These are phyloP conservation scores for Aleiodes sp. DNA, from an alignment of 1,140 invertebrate species.

Conservation along the genomic window DNA sequence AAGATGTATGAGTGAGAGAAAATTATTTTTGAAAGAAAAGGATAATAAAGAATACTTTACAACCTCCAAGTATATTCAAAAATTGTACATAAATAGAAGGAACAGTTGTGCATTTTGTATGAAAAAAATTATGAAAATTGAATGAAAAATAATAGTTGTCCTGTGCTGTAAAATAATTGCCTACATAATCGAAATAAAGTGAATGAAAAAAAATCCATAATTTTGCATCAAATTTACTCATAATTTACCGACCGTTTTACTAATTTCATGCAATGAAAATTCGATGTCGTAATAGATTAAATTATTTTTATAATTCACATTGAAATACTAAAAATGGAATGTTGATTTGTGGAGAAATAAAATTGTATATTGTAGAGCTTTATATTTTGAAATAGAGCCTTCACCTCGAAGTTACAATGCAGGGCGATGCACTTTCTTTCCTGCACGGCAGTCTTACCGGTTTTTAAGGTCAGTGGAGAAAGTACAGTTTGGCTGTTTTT, in stretches of 20 bases:
- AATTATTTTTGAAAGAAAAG: background rate
- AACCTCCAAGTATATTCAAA: background rate
- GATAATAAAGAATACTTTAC: background rate
- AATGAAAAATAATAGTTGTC: background rate
- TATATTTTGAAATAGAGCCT: conserved; percentile 11
- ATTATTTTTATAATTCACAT: background rate
- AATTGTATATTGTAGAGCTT: background rate
- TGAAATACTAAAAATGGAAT: background rate
- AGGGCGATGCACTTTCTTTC: conserved; percentile 52
- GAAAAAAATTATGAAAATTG: background rate
- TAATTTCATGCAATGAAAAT: no score
- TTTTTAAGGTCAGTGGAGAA: conserved; percentile 55
- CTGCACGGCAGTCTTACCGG: conserved; percentile 28
- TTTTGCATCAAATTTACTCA: background rate
- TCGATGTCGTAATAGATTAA: background rate
- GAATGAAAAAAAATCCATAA: background rate
- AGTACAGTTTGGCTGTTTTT: conserved; percentile 36
- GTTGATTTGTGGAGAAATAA: background rate
- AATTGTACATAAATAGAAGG: conserved; percentile 23
- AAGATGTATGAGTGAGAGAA: background rate
- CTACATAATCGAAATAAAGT: conserved; percentile 3
- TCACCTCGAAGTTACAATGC: conserved; percentile 27
- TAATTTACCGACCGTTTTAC: no score
- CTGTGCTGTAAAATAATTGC: conserved; percentile 4
- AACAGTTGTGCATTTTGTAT: background rate